Evolutionary conservation across 1,140 invertebrate species (phyloP), one percentile per base, ranked within the genome.

Genomic region (Zaprionus capensis): DNA sequence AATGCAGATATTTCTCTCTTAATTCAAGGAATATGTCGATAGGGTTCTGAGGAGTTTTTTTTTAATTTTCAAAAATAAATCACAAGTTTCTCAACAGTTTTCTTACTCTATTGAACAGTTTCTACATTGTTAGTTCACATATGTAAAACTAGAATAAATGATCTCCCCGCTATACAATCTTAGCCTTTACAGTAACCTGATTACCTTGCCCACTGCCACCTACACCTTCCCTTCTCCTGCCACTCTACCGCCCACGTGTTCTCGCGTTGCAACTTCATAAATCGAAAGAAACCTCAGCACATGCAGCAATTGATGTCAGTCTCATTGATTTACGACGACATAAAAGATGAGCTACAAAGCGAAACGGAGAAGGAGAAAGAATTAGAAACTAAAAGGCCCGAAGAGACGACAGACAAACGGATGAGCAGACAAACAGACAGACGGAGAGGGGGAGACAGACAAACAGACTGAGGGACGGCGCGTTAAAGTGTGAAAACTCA

Each of bases 401-500:
- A 46, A 17, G 41, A 17, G n/a, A 46, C 7, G 41, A 46, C 41
- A 46, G 41, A 46, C 15, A 46, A 4, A 46, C 41, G n/a, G n/a
- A 20, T 17, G 41, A 46, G 41, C 41, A 46, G 41, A 46, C 41
- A 46, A n/a, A 17, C 41, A 17, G 14, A 15, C 36, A 38, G 36
- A 15, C 36, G 15, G 36, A 44, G 15, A 0, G 20, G 17, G 12
- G 24, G 24, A 69, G 22, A 51, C 34, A 64, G 31, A 57, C 34
- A 63, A 44, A 36, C 31, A 58, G 41, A 24, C 22, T 14, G 26
- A 28, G 44, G 20, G 46, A 24, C 9, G 11, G 20, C 28, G 73
- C 73, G 73, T 61, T 68, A 73, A 77, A 73, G 75, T 73, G 75
- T 68, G 75, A 77, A 77, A 77, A 73, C 63, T 68, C 75, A 73